A percentile compares a stretch with the other conserved stretches of the same genome.
Evolutionary conservation across 2,888 invertebrate genomes (phyloP).

Genomic region (Lamellibrachia columna): DNA sequence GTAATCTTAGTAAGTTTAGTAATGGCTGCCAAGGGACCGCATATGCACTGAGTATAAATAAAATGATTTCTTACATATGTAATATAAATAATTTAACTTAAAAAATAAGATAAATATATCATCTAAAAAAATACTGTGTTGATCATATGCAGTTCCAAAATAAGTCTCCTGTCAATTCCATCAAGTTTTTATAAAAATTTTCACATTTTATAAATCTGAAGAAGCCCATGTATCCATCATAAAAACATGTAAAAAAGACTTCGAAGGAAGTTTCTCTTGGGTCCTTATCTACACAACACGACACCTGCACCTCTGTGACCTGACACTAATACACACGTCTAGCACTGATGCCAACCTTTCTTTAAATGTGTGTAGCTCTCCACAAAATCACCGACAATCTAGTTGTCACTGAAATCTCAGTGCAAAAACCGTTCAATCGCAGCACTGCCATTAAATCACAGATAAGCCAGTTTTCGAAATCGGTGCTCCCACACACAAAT

Average conservation of each 20-base stretch:
- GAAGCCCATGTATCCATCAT: not conserved
- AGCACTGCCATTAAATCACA: not conserved
- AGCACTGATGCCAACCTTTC: not conserved
- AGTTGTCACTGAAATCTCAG: not conserved
- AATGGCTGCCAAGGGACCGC: not conserved
- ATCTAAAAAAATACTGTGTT: not conserved
- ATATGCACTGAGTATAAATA: not conserved
- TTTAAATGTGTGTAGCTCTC: not conserved
- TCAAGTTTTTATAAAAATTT: not conserved
- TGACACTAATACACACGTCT: conserved; percentile 5
- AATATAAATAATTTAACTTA: not conserved
- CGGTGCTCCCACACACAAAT: not conserved
- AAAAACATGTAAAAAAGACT: not conserved
- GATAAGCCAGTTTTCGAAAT: not conserved
- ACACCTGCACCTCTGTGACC: not conserved
- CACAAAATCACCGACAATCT: not conserved
- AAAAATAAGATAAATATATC: not conserved
- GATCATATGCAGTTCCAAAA: not conserved
- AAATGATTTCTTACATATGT: not conserved
- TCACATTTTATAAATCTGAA: not conserved
- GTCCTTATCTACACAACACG: not conserved
- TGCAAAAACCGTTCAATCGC: not conserved
- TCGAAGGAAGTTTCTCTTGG: not conserved
- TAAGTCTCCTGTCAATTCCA: not conserved
- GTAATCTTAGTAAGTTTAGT: not conserved